A percentile compares a stretch with the other conserved stretches of the same genome.
Evolutionary conservation across 2,797 vertebrate species (phyloP).

Genomic region (Smutsia gigantea): DNA sequence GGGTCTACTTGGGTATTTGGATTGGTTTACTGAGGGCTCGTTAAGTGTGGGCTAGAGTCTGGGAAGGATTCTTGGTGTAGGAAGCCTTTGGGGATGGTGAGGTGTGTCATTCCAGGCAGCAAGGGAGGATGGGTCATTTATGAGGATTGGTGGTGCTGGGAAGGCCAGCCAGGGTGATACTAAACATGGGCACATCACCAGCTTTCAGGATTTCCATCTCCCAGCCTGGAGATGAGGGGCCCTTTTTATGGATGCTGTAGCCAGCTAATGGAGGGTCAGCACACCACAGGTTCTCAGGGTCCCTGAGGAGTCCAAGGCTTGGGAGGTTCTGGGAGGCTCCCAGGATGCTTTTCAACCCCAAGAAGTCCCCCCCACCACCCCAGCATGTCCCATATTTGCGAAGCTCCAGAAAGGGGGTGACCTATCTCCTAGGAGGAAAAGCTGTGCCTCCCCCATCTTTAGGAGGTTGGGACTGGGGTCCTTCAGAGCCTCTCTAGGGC

Average conservation of each 20-base stretch:
- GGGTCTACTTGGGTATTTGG: not conserved
- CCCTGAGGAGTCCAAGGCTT: not conserved
- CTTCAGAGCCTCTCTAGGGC: slow-evolving; percentile 50
- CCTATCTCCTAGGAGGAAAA: slow-evolving; percentile 1
- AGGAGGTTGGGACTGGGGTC: slow-evolving; percentile 69
- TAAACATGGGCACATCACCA: not conserved
- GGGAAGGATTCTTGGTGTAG: not conserved
- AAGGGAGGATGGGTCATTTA: not conserved
- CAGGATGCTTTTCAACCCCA: not conserved
- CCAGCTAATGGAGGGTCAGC: not conserved
- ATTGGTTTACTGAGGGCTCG: not conserved
- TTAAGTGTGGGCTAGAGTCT: not conserved
- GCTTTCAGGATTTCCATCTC: not conserved
- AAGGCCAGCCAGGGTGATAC: not conserved
- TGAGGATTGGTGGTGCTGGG: not conserved
- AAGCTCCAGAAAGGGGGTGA: not conserved
- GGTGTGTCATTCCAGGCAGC: not conserved
- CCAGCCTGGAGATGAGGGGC: not conserved
- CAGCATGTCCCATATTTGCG: not conserved
- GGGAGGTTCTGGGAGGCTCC: not conserved
- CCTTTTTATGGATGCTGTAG: not conserved
- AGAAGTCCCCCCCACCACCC: not conserved
- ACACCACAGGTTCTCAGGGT: not conserved
- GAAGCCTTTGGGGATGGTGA: not conserved
- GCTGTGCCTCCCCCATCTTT: not conserved